Evolutionary conservation across 2,888 invertebrate species (phyloP).

Genomic region (Pandemis heparana): DNA sequence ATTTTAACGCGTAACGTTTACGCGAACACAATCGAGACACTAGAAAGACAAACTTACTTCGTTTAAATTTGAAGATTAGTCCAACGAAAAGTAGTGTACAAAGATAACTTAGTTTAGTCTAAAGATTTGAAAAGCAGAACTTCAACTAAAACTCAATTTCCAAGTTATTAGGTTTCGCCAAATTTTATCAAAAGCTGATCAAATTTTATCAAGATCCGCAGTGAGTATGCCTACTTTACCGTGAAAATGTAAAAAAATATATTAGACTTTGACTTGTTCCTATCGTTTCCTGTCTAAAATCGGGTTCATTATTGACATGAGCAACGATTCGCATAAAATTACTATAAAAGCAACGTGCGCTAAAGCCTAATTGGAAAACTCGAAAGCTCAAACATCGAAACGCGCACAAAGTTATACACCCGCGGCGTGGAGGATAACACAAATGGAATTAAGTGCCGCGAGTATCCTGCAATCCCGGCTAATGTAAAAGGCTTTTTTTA

Average conservation of each 20-base stretch:
- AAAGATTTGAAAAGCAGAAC: neutral
- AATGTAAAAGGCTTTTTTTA: conserved; percentile 67
- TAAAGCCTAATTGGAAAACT: conserved; percentile 2
- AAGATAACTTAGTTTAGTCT: neutral
- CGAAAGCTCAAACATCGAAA: conserved; percentile 13
- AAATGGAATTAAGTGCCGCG: conserved; percentile 44
- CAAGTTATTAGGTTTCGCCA: neutral
- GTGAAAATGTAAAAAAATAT: neutral
- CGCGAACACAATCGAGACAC: no score
- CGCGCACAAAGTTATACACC: conserved; percentile 15
- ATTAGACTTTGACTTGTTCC: neutral
- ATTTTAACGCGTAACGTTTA: no score
- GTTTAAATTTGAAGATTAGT: no score
- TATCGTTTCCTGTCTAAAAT: neutral
- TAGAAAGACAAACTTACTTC: no score
- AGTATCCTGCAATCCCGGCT: conserved; percentile 56
- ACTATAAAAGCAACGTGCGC: conserved; percentile 1
- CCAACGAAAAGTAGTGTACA: no score
- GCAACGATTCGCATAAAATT: neutral
- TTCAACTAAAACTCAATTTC: neutral
- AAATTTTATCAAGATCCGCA: neutral
- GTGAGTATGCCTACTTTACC: neutral
- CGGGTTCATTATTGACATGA: neutral
- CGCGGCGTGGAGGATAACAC: conserved; percentile 8
- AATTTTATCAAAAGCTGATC: neutral